Conservation (phyloP, 35 echinoderm and acorn worm species). For the Amphiura filiformis region DNA sequence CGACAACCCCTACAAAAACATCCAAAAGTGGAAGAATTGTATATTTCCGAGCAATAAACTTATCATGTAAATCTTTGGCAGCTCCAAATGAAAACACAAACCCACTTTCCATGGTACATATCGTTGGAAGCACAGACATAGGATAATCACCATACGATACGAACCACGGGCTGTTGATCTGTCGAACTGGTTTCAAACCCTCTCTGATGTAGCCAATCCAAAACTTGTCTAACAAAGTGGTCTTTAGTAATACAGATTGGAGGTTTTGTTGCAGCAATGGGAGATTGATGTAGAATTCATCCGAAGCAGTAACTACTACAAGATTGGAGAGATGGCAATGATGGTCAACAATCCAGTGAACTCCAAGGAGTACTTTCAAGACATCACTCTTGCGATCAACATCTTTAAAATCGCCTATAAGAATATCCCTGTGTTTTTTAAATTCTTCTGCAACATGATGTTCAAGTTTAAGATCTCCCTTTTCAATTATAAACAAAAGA, state of each 20-base stretch:
- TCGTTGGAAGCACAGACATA: not conserved
- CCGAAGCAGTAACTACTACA: not conserved
- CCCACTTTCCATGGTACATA: constrained; percentile 30
- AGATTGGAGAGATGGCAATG: constrained; percentile 11
- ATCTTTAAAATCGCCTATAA: no score
- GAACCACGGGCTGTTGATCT: no score
- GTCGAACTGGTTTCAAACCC: no score
- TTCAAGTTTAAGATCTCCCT: no score
- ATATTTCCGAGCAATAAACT: constrained; percentile 15
- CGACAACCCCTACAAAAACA: constrained; percentile 32
- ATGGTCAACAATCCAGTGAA: constrained; percentile 11
- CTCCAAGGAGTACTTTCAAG: constrained; percentile 17
- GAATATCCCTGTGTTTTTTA: no score
- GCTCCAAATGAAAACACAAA: constrained; percentile 27
- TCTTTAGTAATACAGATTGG: no score
- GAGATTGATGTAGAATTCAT: not conserved
- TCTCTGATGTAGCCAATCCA: no score
- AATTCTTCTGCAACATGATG: no score
- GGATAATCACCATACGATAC: no score
- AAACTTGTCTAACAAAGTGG: no score
- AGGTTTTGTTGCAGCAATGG: no score
- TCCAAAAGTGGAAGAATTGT: constrained; percentile 29
- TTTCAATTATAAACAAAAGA: no score
- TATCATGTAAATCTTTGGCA: not conserved
- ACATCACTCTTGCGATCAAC: not conserved